Conservation (phyloP, 2,113 vertebrate species). For the Leptobrachium ailaonicum region DNA sequence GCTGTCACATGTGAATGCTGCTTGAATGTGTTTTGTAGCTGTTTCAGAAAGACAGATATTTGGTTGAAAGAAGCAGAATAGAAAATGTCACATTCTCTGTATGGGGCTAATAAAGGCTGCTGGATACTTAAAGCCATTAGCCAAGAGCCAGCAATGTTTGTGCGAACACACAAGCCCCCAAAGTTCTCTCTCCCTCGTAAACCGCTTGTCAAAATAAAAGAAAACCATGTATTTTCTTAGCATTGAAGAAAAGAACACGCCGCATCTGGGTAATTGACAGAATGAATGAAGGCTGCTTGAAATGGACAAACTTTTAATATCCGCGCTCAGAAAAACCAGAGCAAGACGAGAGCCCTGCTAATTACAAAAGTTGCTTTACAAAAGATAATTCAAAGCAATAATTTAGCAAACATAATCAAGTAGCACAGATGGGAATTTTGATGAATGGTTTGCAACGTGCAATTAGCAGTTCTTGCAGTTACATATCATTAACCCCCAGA, state of each 20-base stretch:
- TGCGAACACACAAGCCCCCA: slow-evolving; percentile 25
- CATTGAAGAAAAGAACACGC: slow-evolving; percentile 55
- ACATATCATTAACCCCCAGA: slow-evolving; percentile 99
- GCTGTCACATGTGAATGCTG: no score
- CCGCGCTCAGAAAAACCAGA: slow-evolving; percentile 81
- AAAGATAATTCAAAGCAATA: slow-evolving; percentile 99
- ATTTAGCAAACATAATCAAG: slow-evolving; percentile 98
- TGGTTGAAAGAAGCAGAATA: slow-evolving; percentile 6
- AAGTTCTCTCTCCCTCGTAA: not conserved
- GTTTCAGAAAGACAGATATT: not conserved
- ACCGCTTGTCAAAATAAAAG: slow-evolving; percentile 57
- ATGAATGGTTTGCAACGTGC: slow-evolving; percentile 99
- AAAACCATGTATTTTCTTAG: slow-evolving; percentile 59
- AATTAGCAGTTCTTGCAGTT: slow-evolving; percentile 97
- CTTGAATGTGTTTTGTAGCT: no score
- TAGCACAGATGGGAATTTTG: slow-evolving; percentile 96
- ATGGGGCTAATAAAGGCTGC: slow-evolving; percentile 12
- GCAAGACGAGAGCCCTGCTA: slow-evolving; percentile 85
- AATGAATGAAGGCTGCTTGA: slow-evolving; percentile 67
- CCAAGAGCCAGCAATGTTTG: slow-evolving; percentile 25
- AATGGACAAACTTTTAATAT: slow-evolving; percentile 74
- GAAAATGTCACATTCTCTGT: slow-evolving; percentile 10
- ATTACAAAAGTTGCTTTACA: slow-evolving; percentile 99
- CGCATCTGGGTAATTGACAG: slow-evolving; percentile 51
- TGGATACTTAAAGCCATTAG: slow-evolving; percentile 15